These are phyloP conservation scores for Drosophila parthenogenetica DNA, from an alignment of 2,888 invertebrate species.

Conservation along the genomic window DNA sequence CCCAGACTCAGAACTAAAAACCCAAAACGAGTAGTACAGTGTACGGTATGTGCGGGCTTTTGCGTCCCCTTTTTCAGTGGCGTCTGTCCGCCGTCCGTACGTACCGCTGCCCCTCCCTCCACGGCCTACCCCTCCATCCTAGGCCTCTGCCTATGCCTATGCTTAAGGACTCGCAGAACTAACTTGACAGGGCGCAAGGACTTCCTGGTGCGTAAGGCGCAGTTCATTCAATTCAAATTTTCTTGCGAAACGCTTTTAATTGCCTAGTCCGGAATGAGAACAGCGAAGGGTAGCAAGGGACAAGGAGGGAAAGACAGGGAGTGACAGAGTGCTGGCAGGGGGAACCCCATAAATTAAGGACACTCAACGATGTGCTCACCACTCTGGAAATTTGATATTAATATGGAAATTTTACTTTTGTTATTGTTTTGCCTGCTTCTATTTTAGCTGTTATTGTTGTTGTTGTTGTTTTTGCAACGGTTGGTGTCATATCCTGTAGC, in stretches of 20 bases:
- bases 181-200: constrained; percentile 55
- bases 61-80: constrained; percentile 38
- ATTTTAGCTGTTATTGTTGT: constrained; percentile 5
- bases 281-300: neutral
- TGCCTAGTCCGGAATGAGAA: constrained; percentile 53
- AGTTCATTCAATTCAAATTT: constrained; percentile 80
- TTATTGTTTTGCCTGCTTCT: constrained; percentile 33
- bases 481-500: constrained; percentile 41
- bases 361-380: constrained; percentile 53
- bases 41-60: constrained; percentile 49
- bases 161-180: constrained; percentile 61
- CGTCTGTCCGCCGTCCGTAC: constrained; percentile 26
- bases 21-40: constrained; percentile 17
- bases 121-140: too few relatives aligned
- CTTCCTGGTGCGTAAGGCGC: constrained; percentile 80
- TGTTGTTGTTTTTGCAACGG: constrained; percentile 14
- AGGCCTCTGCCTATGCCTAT: constrained; percentile 47
- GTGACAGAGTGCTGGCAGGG: neutral
- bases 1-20: constrained; percentile 22
- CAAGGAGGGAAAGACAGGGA: neutral
- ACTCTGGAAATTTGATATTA: constrained; percentile 67
- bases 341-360: constrained; percentile 67
- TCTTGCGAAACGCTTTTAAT: constrained; percentile 71
- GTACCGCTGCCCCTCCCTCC: neutral
- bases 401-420: constrained; percentile 63